Conservation (phyloP, 2,888 invertebrate species). For the Dasysyrphus tricinctus region DNA sequence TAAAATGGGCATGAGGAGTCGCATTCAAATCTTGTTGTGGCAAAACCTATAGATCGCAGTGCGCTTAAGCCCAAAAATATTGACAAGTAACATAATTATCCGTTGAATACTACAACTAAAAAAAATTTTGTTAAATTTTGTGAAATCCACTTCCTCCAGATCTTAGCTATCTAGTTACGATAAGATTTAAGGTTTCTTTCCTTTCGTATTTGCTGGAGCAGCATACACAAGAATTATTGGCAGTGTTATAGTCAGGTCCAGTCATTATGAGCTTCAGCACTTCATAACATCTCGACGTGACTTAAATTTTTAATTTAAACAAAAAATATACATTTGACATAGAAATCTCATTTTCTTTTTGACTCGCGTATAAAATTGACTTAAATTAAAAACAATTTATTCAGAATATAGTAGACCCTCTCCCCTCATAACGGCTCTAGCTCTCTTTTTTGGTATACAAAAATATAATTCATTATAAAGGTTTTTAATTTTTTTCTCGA, state of each 20-base stretch:
- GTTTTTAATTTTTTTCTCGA: conserved; percentile 28
- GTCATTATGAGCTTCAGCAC: not conserved
- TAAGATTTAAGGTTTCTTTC: too few relatives aligned
- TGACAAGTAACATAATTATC: too few relatives aligned
- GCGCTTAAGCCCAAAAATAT: too few relatives aligned
- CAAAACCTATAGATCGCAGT: too few relatives aligned
- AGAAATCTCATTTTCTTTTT: conserved; percentile 10
- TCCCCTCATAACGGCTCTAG: conserved; percentile 28
- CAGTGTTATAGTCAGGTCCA: not conserved
- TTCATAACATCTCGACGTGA: not conserved
- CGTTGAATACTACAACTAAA: too few relatives aligned
- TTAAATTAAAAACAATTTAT: conserved; percentile 59
- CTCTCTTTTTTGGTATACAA: conserved; percentile 28
- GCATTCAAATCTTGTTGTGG: too few relatives aligned
- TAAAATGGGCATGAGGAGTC: too few relatives aligned
- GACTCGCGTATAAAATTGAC: conserved; percentile 26
- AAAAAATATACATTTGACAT: conserved; percentile 10
- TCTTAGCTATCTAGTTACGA: too few relatives aligned
- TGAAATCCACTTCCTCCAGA: too few relatives aligned
- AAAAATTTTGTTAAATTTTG: too few relatives aligned
- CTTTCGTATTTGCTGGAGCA: too few relatives aligned
- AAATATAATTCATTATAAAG: conserved; percentile 39
- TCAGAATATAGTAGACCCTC: conserved; percentile 1
- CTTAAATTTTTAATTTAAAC: conserved; percentile 4
- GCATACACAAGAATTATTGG: not conserved